A percentile compares a stretch with the other conserved stretches of the same genome.
These are phyloP conservation scores for Clarias magur DNA, from an alignment of 2,113 vertebrate species.

Conservation along the genomic window DNA sequence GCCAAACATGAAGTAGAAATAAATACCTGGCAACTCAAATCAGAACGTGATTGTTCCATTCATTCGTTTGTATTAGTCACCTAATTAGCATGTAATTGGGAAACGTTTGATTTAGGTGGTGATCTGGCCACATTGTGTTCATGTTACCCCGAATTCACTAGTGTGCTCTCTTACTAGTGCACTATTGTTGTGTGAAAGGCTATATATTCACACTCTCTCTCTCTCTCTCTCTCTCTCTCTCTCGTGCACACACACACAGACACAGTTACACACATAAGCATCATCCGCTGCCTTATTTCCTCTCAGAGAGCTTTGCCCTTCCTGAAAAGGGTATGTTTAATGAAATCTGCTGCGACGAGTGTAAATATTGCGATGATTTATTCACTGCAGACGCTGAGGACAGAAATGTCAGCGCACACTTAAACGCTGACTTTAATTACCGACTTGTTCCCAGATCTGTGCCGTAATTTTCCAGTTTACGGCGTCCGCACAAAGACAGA, in stretches of 20 bases:
- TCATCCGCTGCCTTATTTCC: not conserved
- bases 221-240: not conserved
- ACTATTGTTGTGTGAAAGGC: not conserved
- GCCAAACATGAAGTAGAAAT: too few species aligned
- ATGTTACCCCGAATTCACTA: not conserved
- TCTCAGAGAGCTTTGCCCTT: not conserved
- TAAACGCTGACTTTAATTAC: conserved; percentile 26
- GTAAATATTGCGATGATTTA: not conserved
- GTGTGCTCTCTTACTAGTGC: not conserved
- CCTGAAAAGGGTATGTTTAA: not conserved
- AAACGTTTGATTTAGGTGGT: not conserved
- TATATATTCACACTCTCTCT: not conserved
- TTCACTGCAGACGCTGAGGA: not conserved
- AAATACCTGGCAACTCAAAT: too few species aligned
- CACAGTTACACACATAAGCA: not conserved
- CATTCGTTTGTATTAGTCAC: not conserved
- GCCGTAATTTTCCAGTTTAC: not conserved
- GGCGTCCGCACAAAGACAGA: not conserved
- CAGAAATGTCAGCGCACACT: conserved; percentile 55
- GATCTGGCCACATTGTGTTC: not conserved
- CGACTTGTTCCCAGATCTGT: not conserved
- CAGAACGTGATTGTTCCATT: not conserved
- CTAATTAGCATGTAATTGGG: not conserved
- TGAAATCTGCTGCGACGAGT: not conserved
- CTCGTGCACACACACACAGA: not conserved